Evolutionary conservation across 1,140 invertebrate species (phyloP).

Genomic region (Bombus fervidus): DNA sequence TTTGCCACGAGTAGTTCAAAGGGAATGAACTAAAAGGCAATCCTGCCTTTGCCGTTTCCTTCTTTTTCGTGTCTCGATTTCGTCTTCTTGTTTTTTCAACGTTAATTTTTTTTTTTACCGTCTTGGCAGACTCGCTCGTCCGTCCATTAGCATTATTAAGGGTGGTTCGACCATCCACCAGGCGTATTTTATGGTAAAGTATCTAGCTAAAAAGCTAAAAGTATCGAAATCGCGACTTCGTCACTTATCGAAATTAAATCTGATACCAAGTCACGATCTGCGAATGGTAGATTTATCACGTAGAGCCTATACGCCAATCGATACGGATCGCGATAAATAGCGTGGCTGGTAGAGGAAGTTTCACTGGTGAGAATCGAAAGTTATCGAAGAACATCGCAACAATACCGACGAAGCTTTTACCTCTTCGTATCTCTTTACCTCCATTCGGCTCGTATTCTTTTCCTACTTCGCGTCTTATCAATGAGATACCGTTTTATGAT

Average conservation of each 20-base stretch:
- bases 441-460: background rate
- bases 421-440: background rate
- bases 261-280: background rate
- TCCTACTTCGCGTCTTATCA: constrained; percentile 5
- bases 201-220: background rate
- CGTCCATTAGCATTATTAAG: constrained; percentile 30
- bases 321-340: background rate
- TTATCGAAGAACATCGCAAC: background rate
- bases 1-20: constrained; percentile 11
- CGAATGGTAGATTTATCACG: background rate
- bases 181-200: too few species aligned
- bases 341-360: background rate
- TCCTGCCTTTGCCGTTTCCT: background rate
- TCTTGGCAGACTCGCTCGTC: constrained; percentile 8
- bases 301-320: background rate
- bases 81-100: background rate
- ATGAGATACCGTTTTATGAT: constrained; percentile 12
- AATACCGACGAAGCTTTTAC: background rate
- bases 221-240: background rate
- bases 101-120: background rate
- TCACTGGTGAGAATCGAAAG: constrained; percentile 7
- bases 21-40: constrained; percentile 16
- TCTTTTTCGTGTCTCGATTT: background rate
- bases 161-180: background rate
- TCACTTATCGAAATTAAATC: constrained; percentile 22